Conservation (phyloP, 2,888 invertebrate genomes). For the Polymixis lichenea region DNA sequence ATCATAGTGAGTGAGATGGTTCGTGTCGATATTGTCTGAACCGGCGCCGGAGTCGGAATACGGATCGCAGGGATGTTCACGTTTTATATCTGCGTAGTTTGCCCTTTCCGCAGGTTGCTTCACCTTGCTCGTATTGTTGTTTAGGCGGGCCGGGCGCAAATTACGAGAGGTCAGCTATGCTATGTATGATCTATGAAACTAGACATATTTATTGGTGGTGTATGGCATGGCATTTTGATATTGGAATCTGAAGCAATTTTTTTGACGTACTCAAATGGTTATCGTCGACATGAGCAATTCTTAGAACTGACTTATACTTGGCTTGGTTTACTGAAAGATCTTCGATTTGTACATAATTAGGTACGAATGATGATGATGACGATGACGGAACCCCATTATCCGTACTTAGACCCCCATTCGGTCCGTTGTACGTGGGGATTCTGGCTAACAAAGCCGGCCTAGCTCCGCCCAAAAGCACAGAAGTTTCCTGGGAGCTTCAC, state of each 20-base stretch:
- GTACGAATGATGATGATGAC: too few species aligned
- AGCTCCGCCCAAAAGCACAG: too few species aligned
- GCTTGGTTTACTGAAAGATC: background rate
- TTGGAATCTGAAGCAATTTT: background rate
- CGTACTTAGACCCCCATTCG: too few species aligned
- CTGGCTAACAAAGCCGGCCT: too few species aligned
- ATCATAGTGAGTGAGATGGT: slow-evolving; percentile 75
- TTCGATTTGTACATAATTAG: too few species aligned
- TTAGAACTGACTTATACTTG: background rate
- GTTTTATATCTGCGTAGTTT: slow-evolving; percentile 86
- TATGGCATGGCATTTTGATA: slow-evolving; percentile 29
- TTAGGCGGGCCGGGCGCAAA: slow-evolving; percentile 76
- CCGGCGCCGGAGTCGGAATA: slow-evolving; percentile 78
- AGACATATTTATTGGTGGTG: slow-evolving; percentile 50
- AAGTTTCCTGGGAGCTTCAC: too few species aligned
- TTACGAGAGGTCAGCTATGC: slow-evolving; percentile 66
- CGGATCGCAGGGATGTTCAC: slow-evolving; percentile 83
- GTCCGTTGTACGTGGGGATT: too few species aligned
- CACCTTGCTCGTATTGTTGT: slow-evolving; percentile 87
- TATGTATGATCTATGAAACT: slow-evolving; percentile 61
- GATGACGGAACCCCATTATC: too few species aligned
- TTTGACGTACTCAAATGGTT: background rate
- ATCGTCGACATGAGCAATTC: background rate
- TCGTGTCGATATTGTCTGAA: slow-evolving; percentile 75
- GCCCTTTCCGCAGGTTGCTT: slow-evolving; percentile 88